Conservation (phyloP, 1,140 invertebrate genomes). For the Drosophila grimshawi region DNA sequence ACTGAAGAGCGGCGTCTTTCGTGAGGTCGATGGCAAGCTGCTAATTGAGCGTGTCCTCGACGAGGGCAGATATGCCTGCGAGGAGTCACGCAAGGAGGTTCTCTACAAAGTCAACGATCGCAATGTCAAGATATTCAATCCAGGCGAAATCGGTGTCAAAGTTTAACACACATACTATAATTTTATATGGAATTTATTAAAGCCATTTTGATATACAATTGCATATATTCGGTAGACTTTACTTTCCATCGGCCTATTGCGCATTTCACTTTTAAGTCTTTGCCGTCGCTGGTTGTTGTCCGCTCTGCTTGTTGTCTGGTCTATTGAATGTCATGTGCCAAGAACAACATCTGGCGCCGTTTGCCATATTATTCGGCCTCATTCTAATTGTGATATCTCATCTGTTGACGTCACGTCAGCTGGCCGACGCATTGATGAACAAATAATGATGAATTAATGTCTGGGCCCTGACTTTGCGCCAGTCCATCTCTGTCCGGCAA, state of each 20-base stretch:
- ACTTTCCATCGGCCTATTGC: neutral
- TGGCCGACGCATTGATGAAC: slow-evolving; percentile 29
- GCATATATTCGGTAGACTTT: slow-evolving; percentile 23
- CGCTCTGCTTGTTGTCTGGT: slow-evolving; percentile 8
- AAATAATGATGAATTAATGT: slow-evolving; percentile 76
- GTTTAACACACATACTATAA: slow-evolving; percentile 38
- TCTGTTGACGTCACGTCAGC: slow-evolving; percentile 64
- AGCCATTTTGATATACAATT: slow-evolving; percentile 70
- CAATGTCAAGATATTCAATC: slow-evolving; percentile 89
- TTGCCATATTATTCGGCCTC: slow-evolving; percentile 25
- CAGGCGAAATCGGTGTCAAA: slow-evolving; percentile 85
- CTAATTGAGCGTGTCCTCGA: slow-evolving; percentile 85
- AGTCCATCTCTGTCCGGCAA: slow-evolving; percentile 11
- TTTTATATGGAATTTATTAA: slow-evolving; percentile 67
- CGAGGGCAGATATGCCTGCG: slow-evolving; percentile 79
- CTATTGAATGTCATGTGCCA: slow-evolving; percentile 34
- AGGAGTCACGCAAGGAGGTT: slow-evolving; percentile 84
- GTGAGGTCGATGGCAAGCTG: slow-evolving; percentile 89
- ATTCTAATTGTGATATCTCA: slow-evolving; percentile 44
- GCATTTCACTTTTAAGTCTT: neutral
- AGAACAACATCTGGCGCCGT: slow-evolving; percentile 38
- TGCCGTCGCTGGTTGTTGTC: neutral
- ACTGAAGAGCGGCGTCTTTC: slow-evolving; percentile 88
- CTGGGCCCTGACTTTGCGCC: slow-evolving; percentile 68
- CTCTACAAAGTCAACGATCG: slow-evolving; percentile 90